Base-by-base conservation (phyloP, 2,888 invertebrate genomes). In the Cataglyphis cursor region DNA sequence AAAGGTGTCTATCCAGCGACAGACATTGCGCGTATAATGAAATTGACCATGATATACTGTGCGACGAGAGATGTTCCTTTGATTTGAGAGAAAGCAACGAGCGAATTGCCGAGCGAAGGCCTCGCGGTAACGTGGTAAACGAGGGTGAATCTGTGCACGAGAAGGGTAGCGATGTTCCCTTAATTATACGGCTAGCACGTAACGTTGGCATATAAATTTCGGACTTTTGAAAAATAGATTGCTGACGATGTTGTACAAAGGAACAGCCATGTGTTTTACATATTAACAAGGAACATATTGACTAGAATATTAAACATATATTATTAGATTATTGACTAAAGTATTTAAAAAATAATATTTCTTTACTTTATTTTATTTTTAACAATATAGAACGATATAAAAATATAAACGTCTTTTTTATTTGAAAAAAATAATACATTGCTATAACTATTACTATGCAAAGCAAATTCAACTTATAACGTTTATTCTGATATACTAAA, bases 1-100 rank as follows among this genome's bases (percentile, higher is more conserved):
- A 85, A 86, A 87, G 85, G 87, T 89, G 89, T 89, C 85, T 81
- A 83, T 73, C 76, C 68, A 81, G 76, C 82, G 81, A 74, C 83
- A 61, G 68, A 82, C 81, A 75, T 75, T 76, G 74, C 74, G 72
- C 72, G n/a, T 48, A 75, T 89, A 89, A 89, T 89, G 89, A 89
- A 89, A 89, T 89, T 89, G 89, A 89, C 88, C 89, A 80, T 88
- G 89, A 88, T 89, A 85, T 89, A 89, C 84, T 81, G 72, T 73
- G 35, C 83, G 78, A 82, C 88, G 57, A 73, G 82, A 76, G 87
- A 82, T 61, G 84, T 85, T 87, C 88, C 89, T 89, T 89, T 89
- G 89, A 89, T 89, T 89, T 87, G 80, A 68, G 85, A 84, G 74
- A 68, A 75, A 81, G 78, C 75, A 76, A 75, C 83, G 66, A 85